phyloP scores from a whole-genome alignment of 2,797 vertebrate species.

The Channa striata region DNA sequence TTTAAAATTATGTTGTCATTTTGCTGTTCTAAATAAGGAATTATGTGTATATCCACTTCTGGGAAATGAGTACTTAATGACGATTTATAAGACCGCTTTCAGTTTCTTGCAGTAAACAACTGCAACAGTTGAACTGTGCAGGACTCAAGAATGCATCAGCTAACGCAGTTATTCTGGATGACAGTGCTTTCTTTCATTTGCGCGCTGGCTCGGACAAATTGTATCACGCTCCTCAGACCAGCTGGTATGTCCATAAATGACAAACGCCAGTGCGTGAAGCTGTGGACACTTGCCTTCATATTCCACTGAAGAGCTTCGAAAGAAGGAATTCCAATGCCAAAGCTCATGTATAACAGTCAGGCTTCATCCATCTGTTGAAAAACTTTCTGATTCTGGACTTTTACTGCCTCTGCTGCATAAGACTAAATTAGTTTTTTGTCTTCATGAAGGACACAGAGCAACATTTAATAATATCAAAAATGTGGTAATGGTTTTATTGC shows the following conservation, averaged over 20 bases:
- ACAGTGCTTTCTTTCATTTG: conserved; percentile 68
- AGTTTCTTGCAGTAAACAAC: conserved; percentile 12
- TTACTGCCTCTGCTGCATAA: neutral
- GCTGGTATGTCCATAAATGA: conserved; percentile 54
- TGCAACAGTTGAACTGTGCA: neutral
- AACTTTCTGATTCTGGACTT: neutral
- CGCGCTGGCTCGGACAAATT: conserved; percentile 40
- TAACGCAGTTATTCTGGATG: conserved; percentile 58
- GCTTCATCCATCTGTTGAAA: neutral
- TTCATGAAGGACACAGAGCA: too few species aligned
- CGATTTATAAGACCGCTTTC: neutral
- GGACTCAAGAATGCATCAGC: conserved; percentile 47
- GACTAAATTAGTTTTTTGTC: too few species aligned
- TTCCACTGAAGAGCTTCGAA: conserved; percentile 11
- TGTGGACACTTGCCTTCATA: conserved; percentile 18
- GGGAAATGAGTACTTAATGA: too few species aligned
- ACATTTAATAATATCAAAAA: too few species aligned
- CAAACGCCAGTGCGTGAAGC: conserved; percentile 29
- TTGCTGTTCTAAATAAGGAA: too few species aligned
- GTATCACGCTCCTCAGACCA: conserved; percentile 55
- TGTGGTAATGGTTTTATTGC: neutral
- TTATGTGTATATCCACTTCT: too few species aligned
- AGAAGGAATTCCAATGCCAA: neutral
- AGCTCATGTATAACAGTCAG: neutral
- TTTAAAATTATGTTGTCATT: neutral